phyloP scores from a whole-genome alignment of 1,140 invertebrate species.

The Drosophila persimilis region DNA sequence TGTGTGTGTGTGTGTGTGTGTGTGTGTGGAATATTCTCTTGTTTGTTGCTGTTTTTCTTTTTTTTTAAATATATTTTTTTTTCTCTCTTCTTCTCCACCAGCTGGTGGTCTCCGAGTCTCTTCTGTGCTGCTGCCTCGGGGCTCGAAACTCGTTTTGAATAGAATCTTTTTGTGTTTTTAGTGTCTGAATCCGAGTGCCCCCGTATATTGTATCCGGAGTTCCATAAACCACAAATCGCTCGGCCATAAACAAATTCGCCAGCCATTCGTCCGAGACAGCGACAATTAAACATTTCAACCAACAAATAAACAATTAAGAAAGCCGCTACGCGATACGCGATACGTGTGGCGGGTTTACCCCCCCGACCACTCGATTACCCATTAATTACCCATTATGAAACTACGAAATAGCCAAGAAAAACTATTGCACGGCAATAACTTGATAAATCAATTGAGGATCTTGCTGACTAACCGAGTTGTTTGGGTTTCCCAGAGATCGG shows the following conservation, averaged over 20 bases:
- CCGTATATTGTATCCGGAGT: conserved; percentile 16
- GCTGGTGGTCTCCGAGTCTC: not conserved
- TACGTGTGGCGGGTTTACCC: no score
- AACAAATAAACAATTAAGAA: conserved; percentile 38
- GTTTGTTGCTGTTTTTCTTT: not conserved
- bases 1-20: not conserved
- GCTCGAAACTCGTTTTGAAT: not conserved
- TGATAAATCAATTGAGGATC: no score
- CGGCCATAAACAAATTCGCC: conserved; percentile 59
- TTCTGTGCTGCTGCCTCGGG: conserved; percentile 1
- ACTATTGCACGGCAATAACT: no score
- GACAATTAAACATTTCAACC: conserved; percentile 38
- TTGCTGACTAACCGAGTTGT: no score
- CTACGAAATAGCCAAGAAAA: no score
- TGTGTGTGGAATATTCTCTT: no score
- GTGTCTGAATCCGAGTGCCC: not conserved
- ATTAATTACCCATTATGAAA: no score
- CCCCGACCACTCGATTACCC: no score
- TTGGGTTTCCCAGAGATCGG: no score
- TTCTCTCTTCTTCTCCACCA: not conserved
- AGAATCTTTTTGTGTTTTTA: conserved; percentile 8
- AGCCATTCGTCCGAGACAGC: conserved; percentile 23
- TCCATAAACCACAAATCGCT: conserved; percentile 70
- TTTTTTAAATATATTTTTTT: conserved; percentile 8
- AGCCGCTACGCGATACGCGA: no score